Base-by-base conservation (phyloP, 2,113 vertebrate genomes). In the Raja brachyura region DNA sequence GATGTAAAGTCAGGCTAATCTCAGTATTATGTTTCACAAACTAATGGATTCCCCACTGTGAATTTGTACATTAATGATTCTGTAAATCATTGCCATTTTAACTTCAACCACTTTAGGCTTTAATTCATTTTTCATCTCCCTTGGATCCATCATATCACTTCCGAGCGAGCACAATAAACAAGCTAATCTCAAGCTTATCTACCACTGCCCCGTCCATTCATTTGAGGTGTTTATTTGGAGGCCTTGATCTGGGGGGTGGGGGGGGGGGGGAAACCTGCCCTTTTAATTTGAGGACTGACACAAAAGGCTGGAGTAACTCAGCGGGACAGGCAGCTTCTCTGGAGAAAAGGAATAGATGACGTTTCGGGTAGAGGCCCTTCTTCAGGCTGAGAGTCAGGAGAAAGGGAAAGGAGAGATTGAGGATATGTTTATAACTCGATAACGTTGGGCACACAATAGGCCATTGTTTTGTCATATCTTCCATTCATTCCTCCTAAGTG, bases 71-170 rank as follows among this genome's bases (percentile, higher is more conserved):
- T 88, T 88, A 88, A 33, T 5, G 56, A 88, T 63, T 88, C 59
- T 66, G 13, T 88, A 66, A 63, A 88, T 88, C 83, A 61, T n/a
- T 31, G 56, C 7, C 70, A 18, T 88, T 88, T 88, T 88, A 63
- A 88, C 83, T 88, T 63, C 59, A 88, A 88, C 59, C 14, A 63
- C 83, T 88, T 66, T 88, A 88, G 28, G 59, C 59, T 88, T 88
- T 88, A 88, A 63, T 66, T 88, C 83, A 88, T 88, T 86, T 63
- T 66, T n/a, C 83, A 63, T 88, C 83, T 88, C 83, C 61, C n/a
- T 61, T 88, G 59, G 83, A 63, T 66, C 28, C 83, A 88, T 63
- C 83, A 88, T n/a, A 63, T 61, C 56, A 86, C 56, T 86, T 86
- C 54, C 63, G 28, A 3, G 4, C n/a, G 39, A 63, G 59, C 59